These are phyloP conservation scores for Nysson spinosus DNA, from an alignment of 2,888 invertebrate species.

Conservation along the genomic window DNA sequence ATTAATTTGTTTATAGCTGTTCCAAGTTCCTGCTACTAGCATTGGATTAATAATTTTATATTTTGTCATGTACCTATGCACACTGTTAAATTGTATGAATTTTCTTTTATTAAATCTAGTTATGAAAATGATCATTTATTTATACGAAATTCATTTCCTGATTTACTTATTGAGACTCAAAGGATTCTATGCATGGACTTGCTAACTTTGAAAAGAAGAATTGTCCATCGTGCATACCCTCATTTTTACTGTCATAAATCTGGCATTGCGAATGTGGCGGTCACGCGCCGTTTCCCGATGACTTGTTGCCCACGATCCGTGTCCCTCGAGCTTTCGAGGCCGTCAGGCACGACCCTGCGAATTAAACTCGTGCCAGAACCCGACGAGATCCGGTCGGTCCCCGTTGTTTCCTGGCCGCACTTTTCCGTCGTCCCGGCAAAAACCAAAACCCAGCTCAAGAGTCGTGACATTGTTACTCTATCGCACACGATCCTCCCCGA, in stretches of 20 bases:
- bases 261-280: slow-evolving; percentile 47
- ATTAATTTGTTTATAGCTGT: too few relatives aligned
- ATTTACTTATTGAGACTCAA: slow-evolving; percentile 26
- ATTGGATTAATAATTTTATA: too few relatives aligned
- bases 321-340: slow-evolving; percentile 52
- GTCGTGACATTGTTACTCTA: slow-evolving; percentile 17
- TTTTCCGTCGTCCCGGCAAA: neutral
- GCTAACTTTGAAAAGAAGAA: slow-evolving; percentile 29
- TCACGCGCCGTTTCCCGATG: slow-evolving; percentile 64
- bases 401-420: slow-evolving; percentile 43
- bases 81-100: too few relatives aligned
- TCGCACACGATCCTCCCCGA: too few relatives aligned
- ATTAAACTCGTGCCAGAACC: slow-evolving; percentile 50
- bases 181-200: slow-evolving; percentile 30
- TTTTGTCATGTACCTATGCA: too few relatives aligned
- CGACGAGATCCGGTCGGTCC: slow-evolving; percentile 53
- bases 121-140: too few relatives aligned
- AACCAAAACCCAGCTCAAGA: slow-evolving; percentile 20
- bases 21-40: too few relatives aligned
- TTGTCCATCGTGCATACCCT: slow-evolving; percentile 15
- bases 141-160: too few relatives aligned
- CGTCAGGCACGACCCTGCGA: slow-evolving; percentile 41
- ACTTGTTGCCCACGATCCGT: slow-evolving; percentile 64
- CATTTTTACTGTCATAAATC: slow-evolving; percentile 56
- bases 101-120: too few relatives aligned